Evolutionary conservation across 2,888 invertebrate genomes (phyloP), one percentile per base, ranked within the genome.

Genomic region (Oithona nana): DNA sequence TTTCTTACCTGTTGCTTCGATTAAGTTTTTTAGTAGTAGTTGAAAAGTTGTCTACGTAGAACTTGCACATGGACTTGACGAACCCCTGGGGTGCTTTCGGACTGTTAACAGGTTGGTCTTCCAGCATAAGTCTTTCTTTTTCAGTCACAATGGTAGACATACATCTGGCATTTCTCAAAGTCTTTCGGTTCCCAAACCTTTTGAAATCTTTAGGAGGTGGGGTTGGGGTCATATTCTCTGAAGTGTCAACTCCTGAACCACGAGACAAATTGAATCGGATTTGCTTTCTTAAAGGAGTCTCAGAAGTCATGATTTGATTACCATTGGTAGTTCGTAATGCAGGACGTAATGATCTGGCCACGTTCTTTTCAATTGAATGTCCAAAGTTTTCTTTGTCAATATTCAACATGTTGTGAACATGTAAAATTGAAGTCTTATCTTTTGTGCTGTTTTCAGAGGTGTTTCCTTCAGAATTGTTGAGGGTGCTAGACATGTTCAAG

Each of bases 21-120:
- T 62, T 52, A 2, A 56, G 28, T 29, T 28, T 22, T 20, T 22
- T 48, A 1, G 24, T 29, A 13, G 54, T 11, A 2, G 28, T 16
- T 6, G 31, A 16, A 39, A 54, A 31, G n/a, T 24, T 28, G 30
- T 28, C 56, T 11, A 29, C 20, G 28, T 54, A 62, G 26, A 62
- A 62, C 20, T 31, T 24, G 22, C 62, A 62, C 62, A 62, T 62
- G 31, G 30, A 30, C 39, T 57, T 55, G 22, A 62, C 62, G 48
- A 62, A 56, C 13, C 62, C 62, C 11, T 62, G 22, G n/a, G 31
- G 52, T 20, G n/a, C 6, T 24, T n/a, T 28, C 22, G 62, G 62
- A 31, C 56, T 62, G 20, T 20, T 20, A 28, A 29, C 11, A 6
- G 28, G 39, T 1, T 61, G 22, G 52, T 31, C 30, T 28, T 59